A percentile compares a stretch with the other conserved stretches of the same genome.
phyloP scores from a whole-genome alignment of 2,113 vertebrate species.

The Microcebus tavaratra region DNA sequence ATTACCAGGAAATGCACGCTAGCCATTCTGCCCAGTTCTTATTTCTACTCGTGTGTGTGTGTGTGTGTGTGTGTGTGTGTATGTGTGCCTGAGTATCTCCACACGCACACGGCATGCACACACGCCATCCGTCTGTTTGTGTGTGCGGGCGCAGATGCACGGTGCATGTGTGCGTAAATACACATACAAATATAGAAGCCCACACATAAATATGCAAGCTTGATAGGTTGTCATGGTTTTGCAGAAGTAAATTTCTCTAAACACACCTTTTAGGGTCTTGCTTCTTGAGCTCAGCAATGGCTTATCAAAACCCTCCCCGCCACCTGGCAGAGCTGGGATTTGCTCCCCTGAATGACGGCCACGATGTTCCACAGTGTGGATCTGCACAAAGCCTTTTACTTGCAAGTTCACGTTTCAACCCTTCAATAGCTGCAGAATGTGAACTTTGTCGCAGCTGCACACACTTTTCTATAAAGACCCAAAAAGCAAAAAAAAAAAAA shows the following conservation, averaged over 20 bases:
- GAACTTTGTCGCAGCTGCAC: background rate
- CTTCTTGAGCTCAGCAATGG: fast-evolving
- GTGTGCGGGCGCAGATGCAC: fast-evolving
- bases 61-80: too few relatives aligned
- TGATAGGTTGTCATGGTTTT: fast-evolving
- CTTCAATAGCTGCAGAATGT: fast-evolving
- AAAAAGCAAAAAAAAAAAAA: background rate
- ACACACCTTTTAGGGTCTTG: background rate
- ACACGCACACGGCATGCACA: fast-evolving
- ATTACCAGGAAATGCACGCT: fast-evolving
- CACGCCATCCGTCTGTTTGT: fast-evolving
- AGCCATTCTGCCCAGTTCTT: background rate
- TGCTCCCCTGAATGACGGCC: fast-evolving
- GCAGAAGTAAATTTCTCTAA: background rate
- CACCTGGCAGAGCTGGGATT: fast-evolving
- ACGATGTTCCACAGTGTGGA: fast-evolving
- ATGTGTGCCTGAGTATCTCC: fast-evolving
- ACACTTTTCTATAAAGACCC: background rate
- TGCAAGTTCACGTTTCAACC: background rate
- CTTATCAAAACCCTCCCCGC: fast-evolving
- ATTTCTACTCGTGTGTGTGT: background rate
- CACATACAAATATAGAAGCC: fast-evolving
- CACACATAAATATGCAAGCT: fast-evolving
- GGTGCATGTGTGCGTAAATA: fast-evolving
- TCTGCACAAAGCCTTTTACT: background rate